Conservation (phyloP, 2,797 vertebrate species). For the Leptoclinus maculatus region DNA sequence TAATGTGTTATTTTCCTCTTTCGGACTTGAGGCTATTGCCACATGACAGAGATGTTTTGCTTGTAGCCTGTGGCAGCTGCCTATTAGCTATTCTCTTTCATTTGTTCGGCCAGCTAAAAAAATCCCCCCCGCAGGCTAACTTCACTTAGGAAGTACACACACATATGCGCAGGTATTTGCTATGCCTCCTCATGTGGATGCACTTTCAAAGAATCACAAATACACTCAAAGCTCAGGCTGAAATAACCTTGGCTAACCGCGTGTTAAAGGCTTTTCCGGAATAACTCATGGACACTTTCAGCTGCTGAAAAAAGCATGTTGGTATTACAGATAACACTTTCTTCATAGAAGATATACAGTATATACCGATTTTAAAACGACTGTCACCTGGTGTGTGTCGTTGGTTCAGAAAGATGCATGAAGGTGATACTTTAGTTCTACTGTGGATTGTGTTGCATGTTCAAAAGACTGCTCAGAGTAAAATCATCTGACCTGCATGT, state of each 20-base stretch:
- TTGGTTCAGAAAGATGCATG: neutral
- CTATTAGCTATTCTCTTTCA: slow-evolving; percentile 68
- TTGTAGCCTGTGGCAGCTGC: slow-evolving; percentile 39
- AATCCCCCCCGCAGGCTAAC: slow-evolving; percentile 22
- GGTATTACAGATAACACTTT: neutral
- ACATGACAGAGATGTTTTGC: slow-evolving; percentile 42
- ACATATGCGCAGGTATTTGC: slow-evolving; percentile 5
- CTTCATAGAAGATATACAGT: neutral
- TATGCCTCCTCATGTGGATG: slow-evolving; percentile 29
- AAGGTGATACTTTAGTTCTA: neutral
- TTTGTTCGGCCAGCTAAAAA: slow-evolving; percentile 50
- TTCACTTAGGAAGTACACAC: slow-evolving; percentile 17
- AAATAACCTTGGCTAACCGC: neutral
- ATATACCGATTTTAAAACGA: neutral
- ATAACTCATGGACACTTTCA: neutral
- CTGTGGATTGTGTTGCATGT: neutral
- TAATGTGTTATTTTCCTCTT: slow-evolving; percentile 7
- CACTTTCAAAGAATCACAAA: slow-evolving; percentile 35
- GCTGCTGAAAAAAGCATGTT: neutral
- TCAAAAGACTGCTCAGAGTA: slow-evolving; percentile 13
- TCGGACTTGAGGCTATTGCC: slow-evolving; percentile 20
- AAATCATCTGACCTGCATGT: slow-evolving; percentile 37
- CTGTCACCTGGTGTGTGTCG: neutral
- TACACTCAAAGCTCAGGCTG: neutral
- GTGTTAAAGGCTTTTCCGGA: neutral